Conservation (phyloP, 2,113 vertebrate species). For the Ranitomeya variabilis region DNA sequence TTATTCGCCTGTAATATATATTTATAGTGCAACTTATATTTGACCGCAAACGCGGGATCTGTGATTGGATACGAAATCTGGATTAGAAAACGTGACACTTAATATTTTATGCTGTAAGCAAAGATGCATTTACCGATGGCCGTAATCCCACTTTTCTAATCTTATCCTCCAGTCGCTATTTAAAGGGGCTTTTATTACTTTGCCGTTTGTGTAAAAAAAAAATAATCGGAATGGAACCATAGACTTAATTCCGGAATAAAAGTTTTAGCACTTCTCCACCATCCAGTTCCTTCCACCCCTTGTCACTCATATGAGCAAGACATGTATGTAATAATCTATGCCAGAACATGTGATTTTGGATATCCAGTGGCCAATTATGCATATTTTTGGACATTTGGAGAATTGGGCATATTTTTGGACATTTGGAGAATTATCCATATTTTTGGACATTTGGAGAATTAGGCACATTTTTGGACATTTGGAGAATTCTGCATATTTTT, state of each 20-base stretch:
- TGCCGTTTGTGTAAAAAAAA: neutral
- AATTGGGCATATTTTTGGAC: too few relatives aligned
- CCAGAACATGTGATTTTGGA: too few relatives aligned
- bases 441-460: too few relatives aligned
- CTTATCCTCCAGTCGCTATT: neutral
- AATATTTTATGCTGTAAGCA: neutral
- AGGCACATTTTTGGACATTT: too few relatives aligned
- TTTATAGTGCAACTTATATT: constrained; percentile 55
- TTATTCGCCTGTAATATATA: constrained; percentile 52
- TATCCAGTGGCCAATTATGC: too few relatives aligned
- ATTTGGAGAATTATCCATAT: too few relatives aligned
- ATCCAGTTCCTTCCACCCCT: neutral
- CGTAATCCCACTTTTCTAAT: constrained; percentile 10
- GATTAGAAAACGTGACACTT: neutral
- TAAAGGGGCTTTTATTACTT: neutral
- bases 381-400: too few relatives aligned
- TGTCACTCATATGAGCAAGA: too few relatives aligned
- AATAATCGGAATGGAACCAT: neutral
- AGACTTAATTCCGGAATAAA: neutral
- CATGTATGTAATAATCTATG: too few relatives aligned
- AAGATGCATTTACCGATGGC: constrained; percentile 1
- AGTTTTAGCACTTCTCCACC: neutral
- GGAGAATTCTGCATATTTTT: too few relatives aligned
- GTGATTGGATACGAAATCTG: constrained; percentile 23
- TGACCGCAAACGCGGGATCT: constrained; percentile 29